phyloP scores from a whole-genome alignment of 2,888 invertebrate genomes.

The Scrobipalpa costella region DNA sequence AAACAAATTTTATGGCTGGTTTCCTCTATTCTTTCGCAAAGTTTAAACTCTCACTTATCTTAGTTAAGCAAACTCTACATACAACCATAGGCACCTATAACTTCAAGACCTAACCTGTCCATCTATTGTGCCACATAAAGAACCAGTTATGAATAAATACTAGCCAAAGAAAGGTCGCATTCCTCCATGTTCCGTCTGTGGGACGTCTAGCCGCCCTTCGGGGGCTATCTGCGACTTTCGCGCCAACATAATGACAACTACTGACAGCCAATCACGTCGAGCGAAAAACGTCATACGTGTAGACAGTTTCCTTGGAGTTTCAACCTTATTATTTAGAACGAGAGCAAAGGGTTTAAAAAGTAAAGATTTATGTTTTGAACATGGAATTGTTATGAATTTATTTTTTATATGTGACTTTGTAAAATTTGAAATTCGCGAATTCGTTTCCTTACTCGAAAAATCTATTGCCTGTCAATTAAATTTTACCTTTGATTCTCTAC shows the following conservation, averaged over 20 bases:
- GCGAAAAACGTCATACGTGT: constrained; percentile 1
- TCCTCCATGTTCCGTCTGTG: constrained; percentile 55
- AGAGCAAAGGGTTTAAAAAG: too few species aligned
- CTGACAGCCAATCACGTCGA: constrained; percentile 15
- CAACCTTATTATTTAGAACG: background rate
- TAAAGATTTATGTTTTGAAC: too few species aligned
- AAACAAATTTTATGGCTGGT: too few species aligned
- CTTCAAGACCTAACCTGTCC: too few species aligned
- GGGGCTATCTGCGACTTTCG: constrained; percentile 56
- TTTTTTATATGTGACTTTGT: background rate
- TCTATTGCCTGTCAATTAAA: too few species aligned
- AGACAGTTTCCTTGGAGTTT: background rate
- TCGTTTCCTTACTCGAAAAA: too few species aligned
- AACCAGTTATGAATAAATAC: constrained; percentile 26
- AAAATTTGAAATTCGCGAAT: background rate
- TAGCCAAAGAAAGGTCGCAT: constrained; percentile 32
- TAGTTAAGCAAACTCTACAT: too few species aligned
- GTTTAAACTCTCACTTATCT: too few species aligned
- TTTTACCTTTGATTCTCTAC: background rate
- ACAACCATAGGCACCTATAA: too few species aligned
- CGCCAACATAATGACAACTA: constrained; percentile 33
- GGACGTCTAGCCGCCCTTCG: constrained; percentile 62
- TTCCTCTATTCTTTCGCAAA: too few species aligned
- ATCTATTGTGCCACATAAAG: background rate
- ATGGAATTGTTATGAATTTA: background rate